Percentiles rank a stretch among this genome's conserved stretches.
Evolutionary conservation across 2,888 invertebrate species (phyloP).

Genomic region (Drosophila greeni): DNA sequence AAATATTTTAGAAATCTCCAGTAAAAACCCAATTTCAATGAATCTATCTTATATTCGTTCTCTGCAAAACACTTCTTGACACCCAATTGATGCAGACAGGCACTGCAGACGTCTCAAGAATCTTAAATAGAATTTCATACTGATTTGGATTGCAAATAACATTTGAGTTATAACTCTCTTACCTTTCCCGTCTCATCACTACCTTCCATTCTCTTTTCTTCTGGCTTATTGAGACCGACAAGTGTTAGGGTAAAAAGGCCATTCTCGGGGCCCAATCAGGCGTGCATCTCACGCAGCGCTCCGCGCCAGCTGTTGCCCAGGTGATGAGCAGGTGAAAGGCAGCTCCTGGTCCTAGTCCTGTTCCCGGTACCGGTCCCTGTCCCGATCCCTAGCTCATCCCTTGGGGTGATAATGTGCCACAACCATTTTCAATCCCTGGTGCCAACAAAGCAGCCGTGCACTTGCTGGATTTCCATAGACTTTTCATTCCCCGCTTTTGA

Average conservation of each 20-base stretch:
- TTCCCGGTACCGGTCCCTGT: too few species aligned
- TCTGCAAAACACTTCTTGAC: background rate
- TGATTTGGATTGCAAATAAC: conserved; percentile 16
- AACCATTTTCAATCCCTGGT: conserved; percentile 15
- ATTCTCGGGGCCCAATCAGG: conserved; percentile 32
- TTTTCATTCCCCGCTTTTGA: conserved; percentile 41
- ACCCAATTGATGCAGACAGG: background rate
- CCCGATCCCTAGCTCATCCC: conserved; percentile 1
- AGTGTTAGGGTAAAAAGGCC: conserved; percentile 11
- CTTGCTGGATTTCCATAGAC: conserved; percentile 43
- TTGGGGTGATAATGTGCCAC: conserved; percentile 49
- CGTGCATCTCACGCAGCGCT: conserved; percentile 32
- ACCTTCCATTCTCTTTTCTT: background rate
- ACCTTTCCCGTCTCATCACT: background rate
- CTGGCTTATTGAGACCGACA: conserved; percentile 8
- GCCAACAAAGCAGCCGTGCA: conserved; percentile 33
- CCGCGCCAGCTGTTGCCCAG: conserved; percentile 44
- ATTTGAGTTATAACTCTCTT: conserved; percentile 1
- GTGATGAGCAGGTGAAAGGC: conserved; percentile 37
- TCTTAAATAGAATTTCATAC: conserved; percentile 7
- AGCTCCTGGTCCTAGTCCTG: conserved; percentile 3
- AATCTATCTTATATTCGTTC: background rate
- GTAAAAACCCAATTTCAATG: too few species aligned
- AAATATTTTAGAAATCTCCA: too few species aligned
- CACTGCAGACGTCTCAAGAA: background rate